phyloP scores from a whole-genome alignment of 2,888 invertebrate species.

The Lamellibrachia satsuma region DNA sequence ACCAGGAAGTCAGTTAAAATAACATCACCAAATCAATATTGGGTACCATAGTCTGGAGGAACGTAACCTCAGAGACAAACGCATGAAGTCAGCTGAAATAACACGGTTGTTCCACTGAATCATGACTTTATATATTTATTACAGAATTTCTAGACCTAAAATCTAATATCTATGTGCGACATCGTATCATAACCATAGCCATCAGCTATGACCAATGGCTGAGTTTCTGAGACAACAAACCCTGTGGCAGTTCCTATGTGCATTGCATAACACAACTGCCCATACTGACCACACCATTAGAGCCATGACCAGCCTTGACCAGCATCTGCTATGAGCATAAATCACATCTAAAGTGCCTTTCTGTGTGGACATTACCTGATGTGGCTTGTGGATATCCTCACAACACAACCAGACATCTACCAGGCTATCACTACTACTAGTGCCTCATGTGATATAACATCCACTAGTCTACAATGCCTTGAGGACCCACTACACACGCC shows the following conservation, averaged over 20 bases:
- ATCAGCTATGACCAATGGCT: background rate
- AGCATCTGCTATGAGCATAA: constrained; percentile 2
- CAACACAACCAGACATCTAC: background rate
- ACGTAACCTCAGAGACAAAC: background rate
- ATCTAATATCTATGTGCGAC: background rate
- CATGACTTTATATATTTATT: background rate
- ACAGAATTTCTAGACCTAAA: background rate
- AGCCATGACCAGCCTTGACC: background rate
- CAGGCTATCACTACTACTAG: background rate
- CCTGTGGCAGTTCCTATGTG: background rate
- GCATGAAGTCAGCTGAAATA: background rate
- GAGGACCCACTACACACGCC: background rate
- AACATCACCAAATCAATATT: background rate
- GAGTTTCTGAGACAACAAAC: background rate
- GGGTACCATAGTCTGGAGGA: background rate
- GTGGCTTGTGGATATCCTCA: background rate
- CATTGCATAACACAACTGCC: constrained; percentile 6
- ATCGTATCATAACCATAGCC: background rate
- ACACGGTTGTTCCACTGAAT: background rate
- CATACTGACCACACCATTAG: background rate
- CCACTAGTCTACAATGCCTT: background rate
- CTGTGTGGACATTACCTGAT: constrained; percentile 9
- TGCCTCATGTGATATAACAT: background rate
- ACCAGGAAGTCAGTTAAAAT: background rate
- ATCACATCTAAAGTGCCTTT: background rate